These are phyloP conservation scores for Callionymus lyra DNA, from an alignment of 2,113 vertebrate genomes.

Conservation along the genomic window DNA sequence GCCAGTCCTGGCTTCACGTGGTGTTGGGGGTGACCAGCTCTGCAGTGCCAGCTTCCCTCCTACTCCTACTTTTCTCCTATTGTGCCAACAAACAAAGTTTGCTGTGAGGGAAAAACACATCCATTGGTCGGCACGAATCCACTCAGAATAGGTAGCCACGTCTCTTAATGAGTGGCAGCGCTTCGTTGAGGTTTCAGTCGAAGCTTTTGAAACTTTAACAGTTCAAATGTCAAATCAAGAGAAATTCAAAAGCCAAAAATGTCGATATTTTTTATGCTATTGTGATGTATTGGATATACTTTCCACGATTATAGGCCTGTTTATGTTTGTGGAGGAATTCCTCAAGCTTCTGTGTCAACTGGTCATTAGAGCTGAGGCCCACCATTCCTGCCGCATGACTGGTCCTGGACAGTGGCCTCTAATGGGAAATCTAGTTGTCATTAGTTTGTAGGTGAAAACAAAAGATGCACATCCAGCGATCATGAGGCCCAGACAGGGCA, in stretches of 20 bases:
- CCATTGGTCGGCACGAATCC: not conserved
- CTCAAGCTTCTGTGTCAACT: constrained; percentile 15
- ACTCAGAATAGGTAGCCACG: not conserved
- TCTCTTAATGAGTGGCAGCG: too few relatives aligned
- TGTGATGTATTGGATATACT: too few relatives aligned
- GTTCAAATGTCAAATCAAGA: too few relatives aligned
- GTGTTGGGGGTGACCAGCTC: constrained; percentile 31
- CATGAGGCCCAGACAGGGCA: constrained; percentile 18
- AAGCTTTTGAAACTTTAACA: too few relatives aligned
- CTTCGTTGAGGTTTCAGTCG: too few relatives aligned
- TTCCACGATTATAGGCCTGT: constrained; percentile 8
- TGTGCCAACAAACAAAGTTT: constrained; percentile 26
- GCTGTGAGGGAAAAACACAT: constrained; percentile 19
- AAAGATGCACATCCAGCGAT: constrained; percentile 1
- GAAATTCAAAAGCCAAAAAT: too few relatives aligned
- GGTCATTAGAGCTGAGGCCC: constrained; percentile 42
- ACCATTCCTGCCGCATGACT: constrained; percentile 30
- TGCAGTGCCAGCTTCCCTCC: constrained; percentile 23
- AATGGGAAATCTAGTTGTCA: constrained; percentile 52
- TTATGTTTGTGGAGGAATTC: constrained; percentile 19
- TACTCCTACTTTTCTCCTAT: constrained; percentile 21
- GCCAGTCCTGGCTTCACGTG: constrained; percentile 38
- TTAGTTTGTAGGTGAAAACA: constrained; percentile 29
- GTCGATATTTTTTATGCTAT: too few relatives aligned
- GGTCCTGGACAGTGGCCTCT: constrained; percentile 33